phyloP scores from a whole-genome alignment of 2,797 vertebrate genomes.

The Ctenopoma kingsleyae region DNA sequence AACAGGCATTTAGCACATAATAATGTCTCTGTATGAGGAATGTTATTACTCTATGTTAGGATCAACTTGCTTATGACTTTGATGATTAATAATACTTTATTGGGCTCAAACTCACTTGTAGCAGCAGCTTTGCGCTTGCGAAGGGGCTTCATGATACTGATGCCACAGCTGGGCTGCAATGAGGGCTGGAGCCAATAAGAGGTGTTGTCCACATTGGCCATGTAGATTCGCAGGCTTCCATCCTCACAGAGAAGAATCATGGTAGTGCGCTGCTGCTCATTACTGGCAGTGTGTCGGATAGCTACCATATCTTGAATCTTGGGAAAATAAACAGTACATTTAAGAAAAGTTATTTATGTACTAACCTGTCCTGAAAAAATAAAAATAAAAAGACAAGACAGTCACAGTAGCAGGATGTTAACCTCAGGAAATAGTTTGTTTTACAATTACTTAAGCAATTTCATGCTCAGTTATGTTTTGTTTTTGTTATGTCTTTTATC shows the following conservation, averaged over 20 bases:
- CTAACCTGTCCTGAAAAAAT: too few relatives aligned
- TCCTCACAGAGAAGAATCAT: slow-evolving; percentile 99
- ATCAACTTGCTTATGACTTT: not conserved
- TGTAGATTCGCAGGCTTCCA: slow-evolving; percentile 97
- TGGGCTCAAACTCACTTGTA: slow-evolving; percentile 86
- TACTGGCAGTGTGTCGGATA: slow-evolving; percentile 97
- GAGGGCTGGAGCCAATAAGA: slow-evolving; percentile 98
- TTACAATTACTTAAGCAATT: not conserved
- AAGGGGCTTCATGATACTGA: slow-evolving; percentile 98
- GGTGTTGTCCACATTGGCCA: slow-evolving; percentile 98
- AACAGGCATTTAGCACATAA: not conserved
- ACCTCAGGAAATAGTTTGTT: not conserved
- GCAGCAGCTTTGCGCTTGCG: slow-evolving; percentile 95
- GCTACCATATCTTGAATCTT: slow-evolving; percentile 99
- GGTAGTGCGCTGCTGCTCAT: slow-evolving; percentile 97
- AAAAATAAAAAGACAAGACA: too few relatives aligned
- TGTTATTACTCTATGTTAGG: not conserved
- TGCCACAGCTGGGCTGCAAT: slow-evolving; percentile 95
- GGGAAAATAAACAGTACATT: not conserved
- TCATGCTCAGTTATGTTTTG: not conserved
- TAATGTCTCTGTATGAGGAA: not conserved
- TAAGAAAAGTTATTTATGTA: too few relatives aligned
- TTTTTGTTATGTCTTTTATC: not conserved
- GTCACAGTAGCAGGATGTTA: not conserved
- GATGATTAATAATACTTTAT: not conserved